Conservation (phyloP, 2,888 invertebrate genomes). For the Cylloceria caligata region DNA sequence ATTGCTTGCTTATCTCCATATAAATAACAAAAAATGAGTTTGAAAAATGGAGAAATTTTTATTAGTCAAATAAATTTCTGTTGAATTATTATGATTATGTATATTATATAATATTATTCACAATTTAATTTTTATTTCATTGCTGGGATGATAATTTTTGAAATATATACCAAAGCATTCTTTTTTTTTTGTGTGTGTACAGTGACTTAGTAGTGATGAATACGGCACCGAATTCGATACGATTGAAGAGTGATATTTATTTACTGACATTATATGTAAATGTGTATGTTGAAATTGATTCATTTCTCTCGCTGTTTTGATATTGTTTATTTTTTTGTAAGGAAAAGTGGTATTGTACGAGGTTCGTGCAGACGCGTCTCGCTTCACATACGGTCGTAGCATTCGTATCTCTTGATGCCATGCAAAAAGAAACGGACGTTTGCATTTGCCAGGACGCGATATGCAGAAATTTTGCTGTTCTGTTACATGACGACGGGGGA, state of each 20-base stretch:
- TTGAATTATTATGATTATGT: too few species aligned
- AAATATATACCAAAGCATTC: too few species aligned
- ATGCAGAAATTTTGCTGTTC: conserved; percentile 54
- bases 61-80: not conserved
- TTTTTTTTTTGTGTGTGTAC: too few species aligned
- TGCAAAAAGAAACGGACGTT: conserved; percentile 47
- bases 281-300: not conserved
- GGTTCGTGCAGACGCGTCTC: conserved; percentile 2
- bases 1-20: not conserved
- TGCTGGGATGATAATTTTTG: too few species aligned
- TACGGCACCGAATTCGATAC: not conserved
- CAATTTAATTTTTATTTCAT: too few species aligned
- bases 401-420: conserved; percentile 3
- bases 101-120: too few species aligned
- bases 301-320: not conserved
- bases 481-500: conserved; percentile 65
- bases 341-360: not conserved
- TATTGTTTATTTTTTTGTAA: not conserved
- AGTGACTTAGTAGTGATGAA: too few species aligned
- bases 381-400: not conserved
- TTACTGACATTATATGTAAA: not conserved
- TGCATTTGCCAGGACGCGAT: conserved; percentile 36
- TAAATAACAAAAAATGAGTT: conserved; percentile 4
- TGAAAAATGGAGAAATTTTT: not conserved
- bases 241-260: not conserved